A percentile compares a stretch with the other conserved stretches of the same genome.
phyloP scores from a whole-genome alignment of 2,888 invertebrate genomes.

The Tetranychus truncatus region DNA sequence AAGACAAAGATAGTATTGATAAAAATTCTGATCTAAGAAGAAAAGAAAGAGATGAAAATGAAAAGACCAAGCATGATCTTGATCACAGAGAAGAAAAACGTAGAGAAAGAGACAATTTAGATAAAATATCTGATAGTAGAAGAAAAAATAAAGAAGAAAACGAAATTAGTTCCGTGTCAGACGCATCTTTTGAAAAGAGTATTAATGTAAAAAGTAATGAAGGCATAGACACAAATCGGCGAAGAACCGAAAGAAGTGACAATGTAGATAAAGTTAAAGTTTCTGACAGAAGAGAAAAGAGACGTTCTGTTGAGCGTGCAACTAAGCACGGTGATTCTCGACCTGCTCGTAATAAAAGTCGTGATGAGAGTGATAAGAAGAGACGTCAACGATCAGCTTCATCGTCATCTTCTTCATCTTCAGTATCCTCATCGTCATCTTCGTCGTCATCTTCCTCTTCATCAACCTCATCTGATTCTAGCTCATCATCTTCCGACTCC shows the following conservation, averaged over 20 bases:
- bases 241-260: background rate
- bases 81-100: background rate
- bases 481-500: background rate
- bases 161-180: background rate
- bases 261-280: background rate
- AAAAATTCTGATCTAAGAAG: background rate
- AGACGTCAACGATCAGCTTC: background rate
- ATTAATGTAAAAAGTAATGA: background rate
- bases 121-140: background rate
- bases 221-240: background rate
- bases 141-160: background rate
- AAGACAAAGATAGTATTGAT: background rate
- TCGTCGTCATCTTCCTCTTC: background rate
- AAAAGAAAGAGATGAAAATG: background rate
- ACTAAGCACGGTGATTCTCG: background rate
- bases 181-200: background rate
- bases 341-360: background rate
- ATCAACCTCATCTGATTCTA: background rate
- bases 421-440: background rate
- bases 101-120: background rate
- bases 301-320: background rate
- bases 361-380: background rate
- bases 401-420: background rate
- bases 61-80: background rate
- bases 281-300: background rate